Evolutionary conservation across 2,113 vertebrate species (phyloP), one percentile per base, ranked within the genome.

Genomic region (Pedionomus torquatus): DNA sequence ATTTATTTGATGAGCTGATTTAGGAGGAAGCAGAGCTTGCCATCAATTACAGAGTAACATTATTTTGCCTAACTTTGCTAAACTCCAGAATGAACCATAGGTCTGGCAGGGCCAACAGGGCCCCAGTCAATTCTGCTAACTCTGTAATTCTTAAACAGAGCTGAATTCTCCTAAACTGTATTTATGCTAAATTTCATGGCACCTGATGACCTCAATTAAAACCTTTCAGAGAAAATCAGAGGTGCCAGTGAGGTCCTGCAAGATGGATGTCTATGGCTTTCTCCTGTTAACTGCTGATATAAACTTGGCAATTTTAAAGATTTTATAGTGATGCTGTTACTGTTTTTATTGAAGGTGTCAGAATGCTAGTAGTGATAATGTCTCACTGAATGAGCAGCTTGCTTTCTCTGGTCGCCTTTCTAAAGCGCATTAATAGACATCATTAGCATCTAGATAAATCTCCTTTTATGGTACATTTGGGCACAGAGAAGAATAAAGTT

Each of bases 151-250:
- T 69, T 87, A 93, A 93, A 46, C 33, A 64, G 90, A 83, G 13
- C 17, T 84, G 61, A n/a, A 48, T 91, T 55, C 37, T 89, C 41
- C 23, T 83, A 23, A 43, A 58, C 83, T 79, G 58, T 89, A 83
- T 92, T 96, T 93, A 96, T 92, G 68, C 65, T 94, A 57, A 95
- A 95, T 89, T 95, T 93, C 83, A 89, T 48, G 51, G 66, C 83
- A 69, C 60, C 28, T 78, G 91, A 78, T 76, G 94, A 89, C 83
- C 78, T 96, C 95, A 97, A 96, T 96, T 97, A 97, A 97, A 97
- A 93, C 81, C 91, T 94, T 54, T 65, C 51, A 74, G 63, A 75
- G 48, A 61, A 83, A 96, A 93, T 70, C 70, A 83, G 63, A 95
- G 83, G 57, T 87, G 48, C 89, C 91, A 81, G 55, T 48, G 72